Evolutionary conservation across 2,888 invertebrate genomes (phyloP), one percentile per base, ranked within the genome.

Genomic region (Pseudanteris insignis): DNA sequence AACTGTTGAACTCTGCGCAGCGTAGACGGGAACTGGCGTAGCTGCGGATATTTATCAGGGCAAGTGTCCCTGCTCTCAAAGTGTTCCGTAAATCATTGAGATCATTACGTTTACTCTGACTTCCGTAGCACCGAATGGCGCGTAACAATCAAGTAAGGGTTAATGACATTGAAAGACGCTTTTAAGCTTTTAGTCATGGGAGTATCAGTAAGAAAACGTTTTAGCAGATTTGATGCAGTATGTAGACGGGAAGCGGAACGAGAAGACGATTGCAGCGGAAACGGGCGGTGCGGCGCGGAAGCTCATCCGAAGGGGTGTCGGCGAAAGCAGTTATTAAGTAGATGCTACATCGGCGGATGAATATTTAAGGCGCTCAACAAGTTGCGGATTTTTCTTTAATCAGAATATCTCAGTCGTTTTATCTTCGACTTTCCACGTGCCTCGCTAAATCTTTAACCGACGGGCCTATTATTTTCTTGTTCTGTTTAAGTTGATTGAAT

Each of bases 291-390:
- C 43, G 57, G 55, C 46, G 64, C 44, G 43, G 47, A 46, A 60
- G 65, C 64, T 67, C 66, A 66, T 55, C 50, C 53, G 57, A n/a
- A 60, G 68, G 67, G 68, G 70, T 64, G 70, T 64, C 67, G 71
- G 72, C 71, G 76, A 76, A 73, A 75, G 73, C 69, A 71, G 73
- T 78, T 77, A 77, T 76, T 75, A 78, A 76, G 76, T 74, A 73
- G 75, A 75, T 72, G 48, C 57, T 75, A 72, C 76, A 75, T 75
- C 71, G 73, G 71, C 64, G 75, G 75, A 76, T 78, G 77, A 78
- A 78, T 78, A 77, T 78, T 78, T 78, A 76, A 78, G 78, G 75
- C 75, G 74, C 70, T 79, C 78, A 79, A 79, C 78, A 78, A 79
- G 78, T 78, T 77, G 78, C 74, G 75, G 75, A 78, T 77, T 78